Conservation (phyloP, 2,797 vertebrate species). For the Sardinella longiceps region DNA sequence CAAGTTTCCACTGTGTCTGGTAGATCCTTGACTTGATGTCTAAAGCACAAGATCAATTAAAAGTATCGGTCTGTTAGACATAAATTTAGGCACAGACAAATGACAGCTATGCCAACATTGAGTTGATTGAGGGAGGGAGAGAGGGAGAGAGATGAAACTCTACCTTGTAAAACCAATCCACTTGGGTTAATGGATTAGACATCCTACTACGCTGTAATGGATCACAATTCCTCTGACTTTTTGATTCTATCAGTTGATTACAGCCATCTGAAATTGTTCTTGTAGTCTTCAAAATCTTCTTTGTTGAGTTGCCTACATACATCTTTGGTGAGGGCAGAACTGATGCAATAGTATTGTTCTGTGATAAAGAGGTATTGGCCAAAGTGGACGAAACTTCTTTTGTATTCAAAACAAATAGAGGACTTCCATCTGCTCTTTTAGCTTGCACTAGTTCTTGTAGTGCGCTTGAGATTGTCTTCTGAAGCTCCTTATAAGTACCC, state of each 20-base stretch:
- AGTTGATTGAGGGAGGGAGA: not conserved
- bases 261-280: not conserved
- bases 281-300: not conserved
- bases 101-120: not conserved
- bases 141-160: not conserved
- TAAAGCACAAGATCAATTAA: not conserved
- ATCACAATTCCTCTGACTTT: not conserved
- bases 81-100: not conserved
- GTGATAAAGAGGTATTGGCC: not conserved
- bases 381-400: not conserved
- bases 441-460: slow-evolving; percentile 17
- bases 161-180: not conserved
- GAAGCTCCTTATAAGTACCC: slow-evolving; percentile 26
- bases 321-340: not conserved
- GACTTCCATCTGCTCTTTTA: slow-evolving; percentile 24
- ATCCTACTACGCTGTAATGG: not conserved
- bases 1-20: not conserved
- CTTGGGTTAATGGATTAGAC: not conserved
- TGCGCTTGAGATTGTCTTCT: slow-evolving; percentile 5
- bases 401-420: slow-evolving; percentile 18
- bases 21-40: slow-evolving; percentile 9
- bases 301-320: not conserved
- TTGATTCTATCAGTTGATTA: not conserved
- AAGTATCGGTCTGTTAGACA: not conserved
- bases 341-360: not conserved